Conservation (phyloP, 1,140 invertebrate species). For the Sminthurides bifidus region DNA sequence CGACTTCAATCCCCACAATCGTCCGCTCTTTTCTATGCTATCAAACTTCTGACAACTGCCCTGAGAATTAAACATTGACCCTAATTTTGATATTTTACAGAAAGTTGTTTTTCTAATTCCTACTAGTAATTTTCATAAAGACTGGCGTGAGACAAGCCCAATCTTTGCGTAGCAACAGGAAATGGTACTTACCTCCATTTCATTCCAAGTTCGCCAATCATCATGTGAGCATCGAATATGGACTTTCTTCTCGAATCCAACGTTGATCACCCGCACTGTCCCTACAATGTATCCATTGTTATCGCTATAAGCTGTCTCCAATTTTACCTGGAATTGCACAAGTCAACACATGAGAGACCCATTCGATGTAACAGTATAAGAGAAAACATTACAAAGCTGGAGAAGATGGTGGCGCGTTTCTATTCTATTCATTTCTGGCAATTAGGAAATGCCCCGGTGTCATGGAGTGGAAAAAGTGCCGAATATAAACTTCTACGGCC, state of each 20-base stretch:
- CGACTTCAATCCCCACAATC: too few relatives aligned
- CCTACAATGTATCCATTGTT: slow-evolving; percentile 64
- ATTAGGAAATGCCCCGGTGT: background rate
- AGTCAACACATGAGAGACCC: background rate
- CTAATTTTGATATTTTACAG: background rate
- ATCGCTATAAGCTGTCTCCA: slow-evolving; percentile 68
- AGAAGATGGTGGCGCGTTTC: background rate
- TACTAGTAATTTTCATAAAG: too few relatives aligned
- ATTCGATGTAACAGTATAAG: background rate
- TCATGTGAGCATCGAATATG: slow-evolving; percentile 74
- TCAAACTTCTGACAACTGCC: background rate
- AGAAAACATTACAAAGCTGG: background rate
- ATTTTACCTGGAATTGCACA: slow-evolving; percentile 18
- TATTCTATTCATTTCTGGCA: background rate
- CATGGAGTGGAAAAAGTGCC: background rate
- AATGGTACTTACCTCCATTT: slow-evolving; percentile 48
- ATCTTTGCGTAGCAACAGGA: background rate
- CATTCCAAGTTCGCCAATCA: slow-evolving; percentile 68
- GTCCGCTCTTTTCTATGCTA: too few relatives aligned
- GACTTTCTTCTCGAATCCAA: slow-evolving; percentile 83
- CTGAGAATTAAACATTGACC: background rate
- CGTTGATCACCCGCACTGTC: slow-evolving; percentile 71
- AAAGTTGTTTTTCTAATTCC: too few relatives aligned
- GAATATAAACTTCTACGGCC: background rate
- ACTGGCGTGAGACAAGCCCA: background rate